Evolutionary conservation across 53 echinoderm and acorn worm genomes (phyloP).

Genomic region (Pentamera pediparva): DNA sequence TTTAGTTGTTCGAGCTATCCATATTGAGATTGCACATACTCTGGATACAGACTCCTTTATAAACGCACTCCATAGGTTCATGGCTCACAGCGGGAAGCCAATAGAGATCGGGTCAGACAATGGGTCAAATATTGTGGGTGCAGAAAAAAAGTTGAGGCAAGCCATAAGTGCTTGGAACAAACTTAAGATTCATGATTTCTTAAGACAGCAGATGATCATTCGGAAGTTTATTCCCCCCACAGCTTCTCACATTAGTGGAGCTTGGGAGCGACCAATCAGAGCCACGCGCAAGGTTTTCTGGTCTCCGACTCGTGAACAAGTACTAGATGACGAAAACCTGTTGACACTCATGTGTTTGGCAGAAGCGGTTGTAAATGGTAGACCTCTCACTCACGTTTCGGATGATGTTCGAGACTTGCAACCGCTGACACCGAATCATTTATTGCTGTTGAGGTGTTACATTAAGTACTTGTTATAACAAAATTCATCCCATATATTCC

Average conservation of each 20-base stretch:
- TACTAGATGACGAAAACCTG: conserved; percentile 28
- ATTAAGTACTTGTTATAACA: too few species aligned
- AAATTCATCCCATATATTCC: too few species aligned
- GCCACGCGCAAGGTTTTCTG: conserved; percentile 29
- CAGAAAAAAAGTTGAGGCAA: conserved; percentile 25
- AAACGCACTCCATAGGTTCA: conserved; percentile 45
- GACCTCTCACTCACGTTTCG: conserved; percentile 9
- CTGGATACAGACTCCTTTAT: too few species aligned
- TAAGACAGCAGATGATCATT: conserved; percentile 27
- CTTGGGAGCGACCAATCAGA: conserved; percentile 35
- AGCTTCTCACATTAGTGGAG: conserved; percentile 36
- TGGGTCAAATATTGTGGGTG: conserved; percentile 47
- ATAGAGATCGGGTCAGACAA: conserved; percentile 43
- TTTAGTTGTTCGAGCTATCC: conserved; percentile 40
- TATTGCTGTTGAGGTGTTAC: conserved; percentile 41
- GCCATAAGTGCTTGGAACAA: conserved; percentile 27
- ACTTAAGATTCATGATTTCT: conserved; percentile 1
- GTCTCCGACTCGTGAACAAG: conserved; percentile 22
- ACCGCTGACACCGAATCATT: conserved; percentile 57
- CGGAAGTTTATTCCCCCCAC: conserved; percentile 42
- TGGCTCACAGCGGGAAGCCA: conserved; percentile 39
- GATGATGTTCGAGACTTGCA: conserved; percentile 18
- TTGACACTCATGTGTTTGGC: conserved; percentile 38
- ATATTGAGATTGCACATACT: conserved; percentile 36
- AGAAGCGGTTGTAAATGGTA: conserved; percentile 22